Conservation (phyloP, 2,888 invertebrate species). For the Drosophila acutilabella region DNA sequence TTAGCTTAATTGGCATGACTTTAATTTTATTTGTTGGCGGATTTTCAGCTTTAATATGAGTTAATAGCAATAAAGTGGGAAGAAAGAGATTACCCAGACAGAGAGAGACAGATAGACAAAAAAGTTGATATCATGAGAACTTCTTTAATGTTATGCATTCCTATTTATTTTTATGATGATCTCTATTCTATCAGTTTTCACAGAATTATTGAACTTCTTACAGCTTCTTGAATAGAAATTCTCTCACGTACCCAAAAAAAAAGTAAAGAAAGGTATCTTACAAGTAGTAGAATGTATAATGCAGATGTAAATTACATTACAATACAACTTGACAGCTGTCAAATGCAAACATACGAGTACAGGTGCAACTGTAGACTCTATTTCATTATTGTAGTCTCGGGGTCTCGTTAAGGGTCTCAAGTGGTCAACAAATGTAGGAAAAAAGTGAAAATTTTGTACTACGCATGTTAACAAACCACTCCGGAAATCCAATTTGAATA, state of each 20-base stretch:
- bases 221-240: conserved; percentile 32
- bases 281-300: conserved; percentile 38
- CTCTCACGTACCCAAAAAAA: conserved; percentile 54
- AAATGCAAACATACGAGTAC: conserved; percentile 41
- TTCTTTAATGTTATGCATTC: not conserved
- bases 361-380: conserved; percentile 55
- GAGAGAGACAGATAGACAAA: not conserved
- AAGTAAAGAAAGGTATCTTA: conserved; percentile 4
- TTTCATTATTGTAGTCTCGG: conserved; percentile 13
- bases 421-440: conserved; percentile 36
- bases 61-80: not conserved
- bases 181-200: conserved; percentile 5
- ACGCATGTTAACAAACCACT: conserved; percentile 47
- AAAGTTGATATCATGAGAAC: not conserved
- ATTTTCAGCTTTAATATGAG: conserved; percentile 4
- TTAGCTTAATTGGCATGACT: conserved; percentile 17
- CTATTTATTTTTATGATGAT: not conserved
- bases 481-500: conserved; percentile 71
- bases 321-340: conserved; percentile 72
- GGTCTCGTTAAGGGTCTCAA: conserved; percentile 44
- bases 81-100: not conserved
- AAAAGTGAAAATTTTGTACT: conserved; percentile 69
- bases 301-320: conserved; percentile 65
- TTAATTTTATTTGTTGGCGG: conserved; percentile 13
- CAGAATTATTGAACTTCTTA: conserved; percentile 1